These are phyloP conservation scores for Notolabrus celidotus DNA, from an alignment of 2,797 vertebrate genomes.

Conservation along the genomic window DNA sequence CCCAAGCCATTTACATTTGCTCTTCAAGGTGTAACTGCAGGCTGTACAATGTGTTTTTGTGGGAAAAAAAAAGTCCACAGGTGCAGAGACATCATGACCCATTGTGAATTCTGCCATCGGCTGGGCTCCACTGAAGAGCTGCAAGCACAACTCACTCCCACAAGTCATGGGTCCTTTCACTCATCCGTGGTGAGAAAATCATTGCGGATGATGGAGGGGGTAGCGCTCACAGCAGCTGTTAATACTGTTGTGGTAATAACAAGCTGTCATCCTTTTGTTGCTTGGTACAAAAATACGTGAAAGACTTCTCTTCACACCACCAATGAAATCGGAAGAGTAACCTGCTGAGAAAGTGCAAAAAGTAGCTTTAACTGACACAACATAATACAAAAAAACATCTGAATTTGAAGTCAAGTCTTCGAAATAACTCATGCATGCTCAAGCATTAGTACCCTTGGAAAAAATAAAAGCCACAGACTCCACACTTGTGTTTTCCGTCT, in stretches of 20 bases:
- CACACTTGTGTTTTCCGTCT: no score
- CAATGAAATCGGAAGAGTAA: constrained; percentile 12
- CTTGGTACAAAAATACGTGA: constrained; percentile 4
- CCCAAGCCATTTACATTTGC: constrained; percentile 3
- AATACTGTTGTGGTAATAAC: constrained; percentile 46
- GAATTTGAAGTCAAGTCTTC: no score
- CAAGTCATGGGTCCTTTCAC: constrained; percentile 44
- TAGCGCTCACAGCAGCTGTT: constrained; percentile 43
- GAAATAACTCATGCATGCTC: no score
- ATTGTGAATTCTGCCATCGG: constrained; percentile 34
- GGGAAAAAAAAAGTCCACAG: constrained; percentile 11
- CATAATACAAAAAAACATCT: background rate
- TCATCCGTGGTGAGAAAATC: constrained; percentile 28
- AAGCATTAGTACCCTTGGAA: no score
- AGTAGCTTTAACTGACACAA: background rate
- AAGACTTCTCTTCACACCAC: constrained; percentile 31
- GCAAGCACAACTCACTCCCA: constrained; percentile 29
- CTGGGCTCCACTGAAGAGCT: constrained; percentile 24
- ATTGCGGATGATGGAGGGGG: constrained; percentile 22
- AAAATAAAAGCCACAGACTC: no score
- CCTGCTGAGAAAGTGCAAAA: background rate
- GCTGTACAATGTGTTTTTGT: background rate
- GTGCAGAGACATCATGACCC: background rate
- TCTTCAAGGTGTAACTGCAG: constrained; percentile 28
- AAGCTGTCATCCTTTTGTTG: constrained; percentile 47